Conservation (phyloP, 2,888 invertebrate species). For the Netelia inedita region DNA sequence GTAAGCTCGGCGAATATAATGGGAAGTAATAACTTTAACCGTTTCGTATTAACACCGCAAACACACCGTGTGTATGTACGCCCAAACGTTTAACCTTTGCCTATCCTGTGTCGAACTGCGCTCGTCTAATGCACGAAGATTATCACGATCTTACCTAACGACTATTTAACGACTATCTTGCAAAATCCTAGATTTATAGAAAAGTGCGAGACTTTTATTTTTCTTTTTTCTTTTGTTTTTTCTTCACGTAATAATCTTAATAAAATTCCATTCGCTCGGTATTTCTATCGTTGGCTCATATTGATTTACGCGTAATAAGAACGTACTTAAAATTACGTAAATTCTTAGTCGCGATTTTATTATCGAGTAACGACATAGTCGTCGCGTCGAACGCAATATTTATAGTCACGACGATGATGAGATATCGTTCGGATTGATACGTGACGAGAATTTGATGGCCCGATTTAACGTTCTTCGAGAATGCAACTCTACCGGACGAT, state of each 20-base stretch:
- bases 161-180: not conserved
- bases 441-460: slow-evolving; percentile 51
- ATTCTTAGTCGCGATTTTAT: slow-evolving; percentile 40
- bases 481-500: slow-evolving; percentile 28
- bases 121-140: not conserved
- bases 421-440: slow-evolving; percentile 52
- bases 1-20: slow-evolving; percentile 72
- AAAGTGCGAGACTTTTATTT: too few relatives aligned
- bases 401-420: slow-evolving; percentile 8
- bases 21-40: slow-evolving; percentile 77
- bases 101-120: slow-evolving; percentile 22
- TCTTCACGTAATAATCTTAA: too few relatives aligned
- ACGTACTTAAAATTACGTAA: not conserved
- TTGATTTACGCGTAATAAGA: slow-evolving; percentile 6
- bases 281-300: not conserved
- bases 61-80: slow-evolving; percentile 25
- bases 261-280: too few relatives aligned
- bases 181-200: too few relatives aligned
- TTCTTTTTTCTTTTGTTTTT: too few relatives aligned
- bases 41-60: slow-evolving; percentile 73
- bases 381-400: slow-evolving; percentile 12
- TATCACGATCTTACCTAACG: not conserved
- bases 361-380: slow-evolving; percentile 1
- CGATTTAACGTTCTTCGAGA: slow-evolving; percentile 53
- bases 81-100: slow-evolving; percentile 68